These are phyloP conservation scores for Drosophila saltans DNA, from an alignment of 1,140 invertebrate species.

Conservation along the genomic window DNA sequence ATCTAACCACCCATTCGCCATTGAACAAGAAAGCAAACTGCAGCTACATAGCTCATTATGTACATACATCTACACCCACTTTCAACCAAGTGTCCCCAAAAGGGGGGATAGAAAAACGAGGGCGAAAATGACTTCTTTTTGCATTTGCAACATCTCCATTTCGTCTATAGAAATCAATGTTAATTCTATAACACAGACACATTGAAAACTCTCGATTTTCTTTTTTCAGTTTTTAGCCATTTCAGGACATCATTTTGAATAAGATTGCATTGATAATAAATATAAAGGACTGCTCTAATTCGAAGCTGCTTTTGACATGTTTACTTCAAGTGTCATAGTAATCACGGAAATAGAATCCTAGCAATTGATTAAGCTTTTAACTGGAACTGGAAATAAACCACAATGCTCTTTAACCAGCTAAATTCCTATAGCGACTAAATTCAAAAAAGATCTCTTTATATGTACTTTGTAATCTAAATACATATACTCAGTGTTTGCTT, in stretches of 20 bases:
- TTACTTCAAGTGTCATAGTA: too few relatives aligned
- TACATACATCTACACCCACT: slow-evolving; percentile 10
- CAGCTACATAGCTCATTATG: slow-evolving; percentile 58
- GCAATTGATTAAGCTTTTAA: too few relatives aligned
- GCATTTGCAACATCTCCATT: slow-evolving; percentile 53
- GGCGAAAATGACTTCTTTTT: slow-evolving; percentile 11
- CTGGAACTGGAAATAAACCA: too few relatives aligned
- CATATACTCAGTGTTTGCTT: too few relatives aligned
- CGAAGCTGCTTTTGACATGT: too few relatives aligned
- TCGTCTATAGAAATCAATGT: slow-evolving; percentile 35
- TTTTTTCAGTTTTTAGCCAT: background rate
- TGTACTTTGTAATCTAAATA: too few relatives aligned
- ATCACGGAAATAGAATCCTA: too few relatives aligned
- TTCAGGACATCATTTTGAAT: background rate
- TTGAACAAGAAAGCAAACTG: slow-evolving; percentile 24
- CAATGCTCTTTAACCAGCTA: too few relatives aligned
- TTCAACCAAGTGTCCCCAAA: background rate
- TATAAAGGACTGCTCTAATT: background rate
- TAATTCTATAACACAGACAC: slow-evolving; percentile 35
- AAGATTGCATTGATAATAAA: background rate
- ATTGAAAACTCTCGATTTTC: slow-evolving; percentile 17
- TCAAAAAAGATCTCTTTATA: too few relatives aligned
- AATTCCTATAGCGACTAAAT: too few relatives aligned
- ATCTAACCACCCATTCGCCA: slow-evolving; percentile 25
- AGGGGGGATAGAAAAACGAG: background rate